Percentiles rank a stretch among this genome's conserved stretches.
Evolutionary conservation across 2,113 vertebrate genomes (phyloP).

Genomic region (Cranoglanis bouderius): DNA sequence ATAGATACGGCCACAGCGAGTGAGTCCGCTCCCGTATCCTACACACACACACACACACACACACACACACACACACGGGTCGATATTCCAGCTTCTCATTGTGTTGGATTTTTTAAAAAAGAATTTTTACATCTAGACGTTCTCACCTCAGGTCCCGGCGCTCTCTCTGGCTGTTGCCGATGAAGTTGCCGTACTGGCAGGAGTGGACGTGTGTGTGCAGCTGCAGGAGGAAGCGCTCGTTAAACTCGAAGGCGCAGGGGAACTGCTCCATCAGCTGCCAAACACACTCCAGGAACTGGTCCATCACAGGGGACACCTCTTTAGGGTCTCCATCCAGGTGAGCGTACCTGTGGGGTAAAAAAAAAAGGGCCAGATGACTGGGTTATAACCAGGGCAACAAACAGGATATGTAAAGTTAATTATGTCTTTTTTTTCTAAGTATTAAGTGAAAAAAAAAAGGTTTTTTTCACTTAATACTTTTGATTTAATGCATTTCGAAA

Average conservation of each 20-base stretch:
- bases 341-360: slow-evolving; percentile 77
- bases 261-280: slow-evolving; percentile 96
- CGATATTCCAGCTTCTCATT: not conserved
- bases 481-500: not conserved
- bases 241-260: slow-evolving; percentile 97
- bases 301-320: slow-evolving; percentile 93
- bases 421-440: not conserved
- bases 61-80: slow-evolving; percentile 6
- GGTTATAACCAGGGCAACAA: not conserved
- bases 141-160: slow-evolving; percentile 82
- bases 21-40: slow-evolving; percentile 88
- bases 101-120: no score
- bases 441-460: not conserved
- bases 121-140: no score
- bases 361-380: not conserved
- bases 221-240: slow-evolving; percentile 88
- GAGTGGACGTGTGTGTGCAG: slow-evolving; percentile 89
- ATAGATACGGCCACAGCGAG: slow-evolving; percentile 89
- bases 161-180: slow-evolving; percentile 91
- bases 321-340: slow-evolving; percentile 92
- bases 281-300: slow-evolving; percentile 95
- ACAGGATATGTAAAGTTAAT: not conserved
- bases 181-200: slow-evolving; percentile 91
- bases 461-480: not conserved
- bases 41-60: slow-evolving; percentile 40